These are phyloP conservation scores for Poliocrania exsul DNA, from an alignment of 2,797 vertebrate genomes.

Conservation along the genomic window DNA sequence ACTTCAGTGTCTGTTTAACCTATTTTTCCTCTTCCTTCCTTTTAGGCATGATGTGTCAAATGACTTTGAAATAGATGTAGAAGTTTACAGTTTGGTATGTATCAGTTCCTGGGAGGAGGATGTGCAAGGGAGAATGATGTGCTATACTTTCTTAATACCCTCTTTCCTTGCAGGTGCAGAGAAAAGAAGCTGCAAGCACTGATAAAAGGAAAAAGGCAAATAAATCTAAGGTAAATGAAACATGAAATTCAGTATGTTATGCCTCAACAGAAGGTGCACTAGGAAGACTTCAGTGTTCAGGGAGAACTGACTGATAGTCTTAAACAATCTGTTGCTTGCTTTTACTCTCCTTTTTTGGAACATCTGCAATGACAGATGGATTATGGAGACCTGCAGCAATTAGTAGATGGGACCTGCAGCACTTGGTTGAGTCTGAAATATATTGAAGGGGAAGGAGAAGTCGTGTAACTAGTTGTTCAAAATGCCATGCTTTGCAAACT, in stretches of 20 bases:
- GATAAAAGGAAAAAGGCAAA: slow-evolving; percentile 92
- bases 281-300: neutral
- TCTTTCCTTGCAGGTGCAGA: slow-evolving; percentile 84
- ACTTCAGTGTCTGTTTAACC: neutral
- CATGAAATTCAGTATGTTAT: neutral
- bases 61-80: slow-evolving; percentile 90
- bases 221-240: slow-evolving; percentile 90
- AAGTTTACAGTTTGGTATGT: slow-evolving; percentile 93
- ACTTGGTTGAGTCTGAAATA: neutral
- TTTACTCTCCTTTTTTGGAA: neutral
- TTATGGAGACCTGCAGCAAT: neutral
- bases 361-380: neutral
- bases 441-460: neutral
- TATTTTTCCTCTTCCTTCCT: neutral
- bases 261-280: neutral
- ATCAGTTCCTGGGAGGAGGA: neutral
- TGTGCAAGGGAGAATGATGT: neutral
- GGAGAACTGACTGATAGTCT: neutral
- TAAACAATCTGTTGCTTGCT: slow-evolving; percentile 3
- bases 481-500: neutral
- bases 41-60: slow-evolving; percentile 88
- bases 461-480: neutral
- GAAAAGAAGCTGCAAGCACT: slow-evolving; percentile 76
- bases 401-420: neutral
- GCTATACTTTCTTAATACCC: neutral